These are phyloP conservation scores for Cylindroiulus punctatus DNA, from an alignment of 2,888 invertebrate genomes.

Conservation along the genomic window DNA sequence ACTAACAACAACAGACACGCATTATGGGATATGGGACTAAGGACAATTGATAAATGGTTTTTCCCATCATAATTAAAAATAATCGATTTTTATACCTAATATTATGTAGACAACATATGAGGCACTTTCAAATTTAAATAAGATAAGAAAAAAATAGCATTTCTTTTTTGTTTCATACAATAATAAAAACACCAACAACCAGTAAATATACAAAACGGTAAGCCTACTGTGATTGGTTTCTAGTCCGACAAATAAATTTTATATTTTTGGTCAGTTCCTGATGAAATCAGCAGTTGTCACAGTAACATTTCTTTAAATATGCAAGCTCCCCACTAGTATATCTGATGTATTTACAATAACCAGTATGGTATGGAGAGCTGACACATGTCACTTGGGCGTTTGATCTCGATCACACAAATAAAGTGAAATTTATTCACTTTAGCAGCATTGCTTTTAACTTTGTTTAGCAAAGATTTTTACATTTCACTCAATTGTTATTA, in stretches of 20 bases:
- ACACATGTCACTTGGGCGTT: background rate
- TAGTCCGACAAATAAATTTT: constrained; percentile 18
- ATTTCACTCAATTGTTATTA: background rate
- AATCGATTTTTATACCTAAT: constrained; percentile 37
- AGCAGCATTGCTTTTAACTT: background rate
- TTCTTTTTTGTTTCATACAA: background rate
- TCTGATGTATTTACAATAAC: background rate
- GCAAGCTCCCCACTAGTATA: background rate
- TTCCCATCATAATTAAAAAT: constrained; percentile 15
- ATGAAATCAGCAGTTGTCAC: background rate
- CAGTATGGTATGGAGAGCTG: background rate
- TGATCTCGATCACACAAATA: background rate
- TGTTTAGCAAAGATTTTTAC: background rate
- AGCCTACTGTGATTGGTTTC: constrained; percentile 20
- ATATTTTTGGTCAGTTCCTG: constrained; percentile 21
- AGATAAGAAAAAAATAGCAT: constrained; percentile 22
- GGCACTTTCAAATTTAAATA: constrained; percentile 42
- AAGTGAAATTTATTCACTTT: background rate
- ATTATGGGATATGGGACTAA: background rate
- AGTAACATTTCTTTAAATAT: background rate
- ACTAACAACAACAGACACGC: constrained; percentile 7
- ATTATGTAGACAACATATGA: constrained; percentile 42
- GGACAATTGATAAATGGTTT: background rate
- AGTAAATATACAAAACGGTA: constrained; percentile 21
- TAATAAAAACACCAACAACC: constrained; percentile 42